These are phyloP conservation scores for Dynastes tityus DNA, from an alignment of 2,888 invertebrate species.

Conservation along the genomic window DNA sequence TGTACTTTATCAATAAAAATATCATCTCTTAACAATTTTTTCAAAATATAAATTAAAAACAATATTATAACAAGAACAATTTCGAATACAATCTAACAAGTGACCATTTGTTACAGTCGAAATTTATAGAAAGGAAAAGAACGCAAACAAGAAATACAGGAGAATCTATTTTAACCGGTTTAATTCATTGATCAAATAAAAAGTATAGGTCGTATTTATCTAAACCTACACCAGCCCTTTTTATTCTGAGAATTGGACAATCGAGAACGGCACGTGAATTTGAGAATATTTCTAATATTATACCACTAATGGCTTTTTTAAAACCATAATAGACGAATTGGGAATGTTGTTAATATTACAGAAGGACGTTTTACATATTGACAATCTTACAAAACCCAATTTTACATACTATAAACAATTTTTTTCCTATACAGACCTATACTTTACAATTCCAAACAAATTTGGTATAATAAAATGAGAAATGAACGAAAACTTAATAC, in stretches of 20 bases:
- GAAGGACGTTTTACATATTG: no score
- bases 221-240: no score
- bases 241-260: background rate
- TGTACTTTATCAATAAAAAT: constrained; percentile 57
- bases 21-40: constrained; percentile 58
- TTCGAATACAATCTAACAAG: constrained; percentile 61
- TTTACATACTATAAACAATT: constrained; percentile 27
- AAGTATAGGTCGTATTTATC: background rate
- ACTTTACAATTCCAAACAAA: background rate
- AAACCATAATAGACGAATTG: no score
- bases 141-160: constrained; percentile 15
- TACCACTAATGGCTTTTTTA: no score
- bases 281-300: no score
- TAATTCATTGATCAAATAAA: background rate
- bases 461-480: constrained; percentile 19
- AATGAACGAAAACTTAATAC: constrained; percentile 43
- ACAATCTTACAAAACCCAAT: no score
- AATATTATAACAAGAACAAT: constrained; percentile 67
- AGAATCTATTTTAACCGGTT: background rate
- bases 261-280: constrained; percentile 50
- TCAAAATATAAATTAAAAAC: constrained; percentile 66
- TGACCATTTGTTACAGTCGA: constrained; percentile 50
- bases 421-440: constrained; percentile 34
- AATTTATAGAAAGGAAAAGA: constrained; percentile 55
- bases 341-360: no score